These are phyloP conservation scores for Brachycybe producta DNA, from an alignment of 2,888 invertebrate genomes.

Conservation along the genomic window DNA sequence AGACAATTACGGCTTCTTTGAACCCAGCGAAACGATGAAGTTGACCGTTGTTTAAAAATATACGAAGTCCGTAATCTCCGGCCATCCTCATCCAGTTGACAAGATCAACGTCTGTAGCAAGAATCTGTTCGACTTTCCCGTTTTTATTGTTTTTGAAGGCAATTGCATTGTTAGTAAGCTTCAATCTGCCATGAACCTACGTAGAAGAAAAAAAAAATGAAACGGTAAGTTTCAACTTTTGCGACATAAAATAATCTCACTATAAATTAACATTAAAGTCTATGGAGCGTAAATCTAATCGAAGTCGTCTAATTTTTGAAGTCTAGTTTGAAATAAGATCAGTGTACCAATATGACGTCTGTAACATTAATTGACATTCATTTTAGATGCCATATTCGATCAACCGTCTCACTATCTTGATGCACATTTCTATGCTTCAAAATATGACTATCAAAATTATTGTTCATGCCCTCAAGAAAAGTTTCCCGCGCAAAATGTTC, in stretches of 20 bases:
- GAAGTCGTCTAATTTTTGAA: too few relatives aligned
- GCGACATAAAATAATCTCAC: neutral
- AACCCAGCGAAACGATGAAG: constrained; percentile 88
- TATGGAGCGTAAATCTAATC: too few relatives aligned
- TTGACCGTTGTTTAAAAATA: constrained; percentile 78
- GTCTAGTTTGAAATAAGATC: too few relatives aligned
- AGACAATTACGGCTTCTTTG: constrained; percentile 57
- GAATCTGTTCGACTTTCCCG: constrained; percentile 86
- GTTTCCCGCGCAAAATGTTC: neutral
- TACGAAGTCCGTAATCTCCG: constrained; percentile 73
- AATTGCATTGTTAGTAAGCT: constrained; percentile 78
- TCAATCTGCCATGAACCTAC: constrained; percentile 79
- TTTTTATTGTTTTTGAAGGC: constrained; percentile 92
- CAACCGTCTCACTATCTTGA: too few relatives aligned
- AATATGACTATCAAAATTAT: too few relatives aligned
- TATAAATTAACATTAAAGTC: too few relatives aligned
- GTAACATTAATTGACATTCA: too few relatives aligned
- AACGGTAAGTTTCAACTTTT: neutral
- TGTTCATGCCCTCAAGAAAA: too few relatives aligned
- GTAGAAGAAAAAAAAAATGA: constrained; percentile 5
- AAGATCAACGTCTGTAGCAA: constrained; percentile 68
- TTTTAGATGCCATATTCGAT: too few relatives aligned
- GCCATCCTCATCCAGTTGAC: constrained; percentile 88
- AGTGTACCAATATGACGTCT: too few relatives aligned
- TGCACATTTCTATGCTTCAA: too few relatives aligned